Conservation (phyloP, 2,113 vertebrate genomes). For the Ictalurus furcatus region DNA sequence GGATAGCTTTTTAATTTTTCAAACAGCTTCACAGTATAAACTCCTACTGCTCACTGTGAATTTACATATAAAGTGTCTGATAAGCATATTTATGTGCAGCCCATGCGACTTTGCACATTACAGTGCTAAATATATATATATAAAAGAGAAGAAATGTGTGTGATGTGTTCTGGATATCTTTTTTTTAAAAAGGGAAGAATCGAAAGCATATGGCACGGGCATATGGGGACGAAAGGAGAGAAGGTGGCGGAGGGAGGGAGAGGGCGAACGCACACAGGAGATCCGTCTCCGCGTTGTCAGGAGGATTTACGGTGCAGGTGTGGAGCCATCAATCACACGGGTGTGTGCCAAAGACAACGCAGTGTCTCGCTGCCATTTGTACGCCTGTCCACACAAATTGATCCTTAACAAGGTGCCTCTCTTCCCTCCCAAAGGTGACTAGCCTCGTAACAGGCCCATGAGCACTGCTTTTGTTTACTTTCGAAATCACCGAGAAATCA, state of each 20-base stretch:
- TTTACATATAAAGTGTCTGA: conserved; percentile 75
- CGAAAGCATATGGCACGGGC: conserved; percentile 40
- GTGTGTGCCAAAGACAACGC: conserved; percentile 74
- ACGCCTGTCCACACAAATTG: conserved; percentile 78
- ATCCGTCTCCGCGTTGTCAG: conserved; percentile 69
- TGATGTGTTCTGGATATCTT: conserved; percentile 64
- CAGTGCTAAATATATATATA: conserved; percentile 50
- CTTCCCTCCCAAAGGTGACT: conserved; percentile 58
- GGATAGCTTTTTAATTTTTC: conserved; percentile 62
- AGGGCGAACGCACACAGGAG: conserved; percentile 55
- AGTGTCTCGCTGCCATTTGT: conserved; percentile 77
- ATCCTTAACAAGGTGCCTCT: conserved; percentile 74
- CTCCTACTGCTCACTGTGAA: conserved; percentile 59
- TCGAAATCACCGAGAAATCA: conserved; percentile 44
- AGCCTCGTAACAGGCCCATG: conserved; percentile 54
- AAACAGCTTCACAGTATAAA: conserved; percentile 59
- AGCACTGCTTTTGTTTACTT: conserved; percentile 49
- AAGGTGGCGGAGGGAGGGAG: not conserved
- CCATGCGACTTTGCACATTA: conserved; percentile 56
- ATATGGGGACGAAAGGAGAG: conserved; percentile 2
- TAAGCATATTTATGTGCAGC: conserved; percentile 67
- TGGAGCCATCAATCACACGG: conserved; percentile 75
- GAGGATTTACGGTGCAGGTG: conserved; percentile 74
- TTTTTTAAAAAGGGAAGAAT: conserved; percentile 45
- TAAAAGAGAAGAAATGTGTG: conserved; percentile 56